Base-by-base conservation (phyloP, 1,140 invertebrate genomes). In the Drosophila varians region DNA sequence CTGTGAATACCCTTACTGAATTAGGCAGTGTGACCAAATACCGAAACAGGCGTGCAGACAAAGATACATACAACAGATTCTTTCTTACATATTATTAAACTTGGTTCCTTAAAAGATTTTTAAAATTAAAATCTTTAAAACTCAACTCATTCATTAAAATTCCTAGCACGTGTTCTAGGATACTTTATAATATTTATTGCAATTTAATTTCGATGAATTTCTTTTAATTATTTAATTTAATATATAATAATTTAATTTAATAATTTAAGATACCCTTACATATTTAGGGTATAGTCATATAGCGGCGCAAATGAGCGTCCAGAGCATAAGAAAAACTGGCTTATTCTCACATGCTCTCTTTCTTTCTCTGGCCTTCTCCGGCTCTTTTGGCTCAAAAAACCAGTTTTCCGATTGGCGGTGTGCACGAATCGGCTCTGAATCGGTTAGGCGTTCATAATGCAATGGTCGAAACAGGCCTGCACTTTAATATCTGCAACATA, bases 371-470 rank as follows among this genome's bases (percentile, higher is more conserved):
- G 0, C 48, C 11, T 14, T 60, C 25, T 71, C 25, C 40, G 18
- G 3, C 14, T 40, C 31, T 36, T 23, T 36, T 23, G 43, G 21
- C 9, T 8, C 6, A 9, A 53, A 31, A 47, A 51, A 52, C 47
- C 25, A 55, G 48, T 61, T 53, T 11, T 19, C 36, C 31, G 16
- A 49, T 26, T 42, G 36, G 16, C 38, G 16, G 11, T n/a, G 14
- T 23, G 26, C 40, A 42, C 21, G 28, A 70, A 71, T 34, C 64
- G 65, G 65, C 11, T 69, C 18, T 12, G 25, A 60, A 72, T 26
- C 69, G 69, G 65, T 46, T 46, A 18, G 12, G 6, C 12, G 21
- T 26, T 21, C 31, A 47, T 38, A 18, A 11, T 19, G 38, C 52
- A 45, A 4, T 25, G 16, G 2, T 21, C 18, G 16, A 28, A 12